These are phyloP conservation scores for Platysternon megacephalum DNA, from an alignment of 2,113 vertebrate species.

Conservation along the genomic window DNA sequence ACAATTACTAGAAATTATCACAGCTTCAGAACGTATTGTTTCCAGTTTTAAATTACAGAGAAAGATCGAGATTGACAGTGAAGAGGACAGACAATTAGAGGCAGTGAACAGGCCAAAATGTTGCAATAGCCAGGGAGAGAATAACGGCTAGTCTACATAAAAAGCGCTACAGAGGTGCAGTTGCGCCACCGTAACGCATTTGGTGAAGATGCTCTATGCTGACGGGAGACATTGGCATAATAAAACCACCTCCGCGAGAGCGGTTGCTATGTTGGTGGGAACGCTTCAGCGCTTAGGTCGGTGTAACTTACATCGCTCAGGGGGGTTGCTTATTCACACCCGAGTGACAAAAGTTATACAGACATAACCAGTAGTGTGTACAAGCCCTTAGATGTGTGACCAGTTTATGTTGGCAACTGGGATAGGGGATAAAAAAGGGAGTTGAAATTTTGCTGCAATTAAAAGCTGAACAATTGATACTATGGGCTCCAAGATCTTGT, in stretches of 20 bases:
- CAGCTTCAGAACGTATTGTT: background rate
- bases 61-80: background rate
- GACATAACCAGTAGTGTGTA: no score
- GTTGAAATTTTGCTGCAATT: background rate
- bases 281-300: no score
- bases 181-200: no score
- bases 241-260: no score
- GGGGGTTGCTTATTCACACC: no score
- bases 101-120: background rate
- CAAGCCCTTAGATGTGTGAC: background rate
- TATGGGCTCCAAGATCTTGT: background rate
- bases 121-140: background rate
- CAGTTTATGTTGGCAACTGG: background rate
- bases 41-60: background rate
- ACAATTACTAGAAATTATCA: constrained; percentile 28
- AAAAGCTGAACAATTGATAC: background rate
- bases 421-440: background rate
- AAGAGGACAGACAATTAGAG: background rate
- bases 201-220: no score
- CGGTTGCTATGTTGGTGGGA: no score
- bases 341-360: no score
- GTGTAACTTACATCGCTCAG: no score
- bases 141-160: no score
- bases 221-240: no score
- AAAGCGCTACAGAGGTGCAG: no score